Percentiles rank a stretch among this genome's conserved stretches.
phyloP scores from a whole-genome alignment of 1,140 invertebrate species.

The Oncopodura yosiiana region DNA sequence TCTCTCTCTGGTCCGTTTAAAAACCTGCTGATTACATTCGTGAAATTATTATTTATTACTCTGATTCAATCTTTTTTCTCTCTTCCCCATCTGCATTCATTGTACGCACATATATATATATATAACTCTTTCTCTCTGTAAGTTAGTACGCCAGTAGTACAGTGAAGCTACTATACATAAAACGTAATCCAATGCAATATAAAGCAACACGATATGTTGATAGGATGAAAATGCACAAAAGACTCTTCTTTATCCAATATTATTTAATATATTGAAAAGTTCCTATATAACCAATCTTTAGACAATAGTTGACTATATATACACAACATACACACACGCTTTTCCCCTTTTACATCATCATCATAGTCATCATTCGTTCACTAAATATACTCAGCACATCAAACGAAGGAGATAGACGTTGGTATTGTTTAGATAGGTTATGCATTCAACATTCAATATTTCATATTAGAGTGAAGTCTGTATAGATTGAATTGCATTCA shows the following conservation, averaged over 20 bases:
- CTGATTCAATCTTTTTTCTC: conserved; percentile 23
- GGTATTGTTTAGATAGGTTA: conserved; percentile 9
- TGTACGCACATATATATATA: background rate
- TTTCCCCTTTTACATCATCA: no score
- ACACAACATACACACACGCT: no score
- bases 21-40: conserved; percentile 31
- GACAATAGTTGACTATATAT: no score
- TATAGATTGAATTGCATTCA: conserved; percentile 12
- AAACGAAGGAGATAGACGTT: background rate
- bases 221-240: background rate
- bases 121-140: background rate
- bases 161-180: background rate
- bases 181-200: background rate
- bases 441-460: conserved; percentile 18
- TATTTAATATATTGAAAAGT: no score
- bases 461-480: no score
- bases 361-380: no score
- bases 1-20: no score
- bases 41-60: conserved; percentile 34
- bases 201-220: background rate
- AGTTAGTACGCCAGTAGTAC: no score
- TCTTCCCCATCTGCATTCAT: background rate
- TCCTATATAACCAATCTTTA: no score
- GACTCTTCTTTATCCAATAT: background rate
- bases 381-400: no score